Evolutionary conservation across 1,140 invertebrate genomes (phyloP).

Genomic region (Zaprionus vittiger): DNA sequence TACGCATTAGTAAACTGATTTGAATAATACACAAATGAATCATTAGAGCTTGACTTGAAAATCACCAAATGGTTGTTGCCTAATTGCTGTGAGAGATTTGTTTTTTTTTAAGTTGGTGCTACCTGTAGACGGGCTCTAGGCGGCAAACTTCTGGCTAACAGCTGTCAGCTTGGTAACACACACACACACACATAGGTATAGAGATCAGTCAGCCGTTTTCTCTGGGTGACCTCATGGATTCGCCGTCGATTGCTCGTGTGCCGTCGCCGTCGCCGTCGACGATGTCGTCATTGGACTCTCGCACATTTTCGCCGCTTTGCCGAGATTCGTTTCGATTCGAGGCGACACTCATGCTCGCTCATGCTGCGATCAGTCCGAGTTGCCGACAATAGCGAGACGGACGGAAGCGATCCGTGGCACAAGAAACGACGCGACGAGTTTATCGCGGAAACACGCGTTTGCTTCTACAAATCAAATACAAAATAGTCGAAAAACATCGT

Average conservation of each 20-base stretch:
- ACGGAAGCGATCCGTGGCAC: slow-evolving; percentile 4
- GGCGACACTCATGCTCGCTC: neutral
- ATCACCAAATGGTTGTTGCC: neutral
- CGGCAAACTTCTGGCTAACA: neutral
- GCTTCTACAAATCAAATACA: neutral
- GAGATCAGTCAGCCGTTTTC: slow-evolving; percentile 1
- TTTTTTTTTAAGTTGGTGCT: neutral
- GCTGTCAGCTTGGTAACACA: neutral
- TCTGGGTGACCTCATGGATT: slow-evolving; percentile 4
- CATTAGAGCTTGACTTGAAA: neutral
- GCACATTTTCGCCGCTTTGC: neutral
- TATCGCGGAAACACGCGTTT: neutral
- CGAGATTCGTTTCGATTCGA: neutral
- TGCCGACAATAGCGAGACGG: slow-evolving; percentile 1
- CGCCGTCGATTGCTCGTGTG: slow-evolving; percentile 1
- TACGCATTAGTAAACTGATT: neutral
- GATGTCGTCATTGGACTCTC: slow-evolving; percentile 8
- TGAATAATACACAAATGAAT: neutral
- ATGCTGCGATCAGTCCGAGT: neutral
- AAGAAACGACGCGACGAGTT: neutral
- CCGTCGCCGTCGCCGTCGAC: neutral
- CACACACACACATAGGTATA: neutral
- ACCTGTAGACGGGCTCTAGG: neutral
- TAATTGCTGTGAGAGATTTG: neutral
- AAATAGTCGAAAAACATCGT: neutral